Percentiles rank a stretch among this genome's conserved stretches.
These are phyloP conservation scores for Probosciger aterrimus DNA, from an alignment of 2,113 vertebrate genomes.

Conservation along the genomic window DNA sequence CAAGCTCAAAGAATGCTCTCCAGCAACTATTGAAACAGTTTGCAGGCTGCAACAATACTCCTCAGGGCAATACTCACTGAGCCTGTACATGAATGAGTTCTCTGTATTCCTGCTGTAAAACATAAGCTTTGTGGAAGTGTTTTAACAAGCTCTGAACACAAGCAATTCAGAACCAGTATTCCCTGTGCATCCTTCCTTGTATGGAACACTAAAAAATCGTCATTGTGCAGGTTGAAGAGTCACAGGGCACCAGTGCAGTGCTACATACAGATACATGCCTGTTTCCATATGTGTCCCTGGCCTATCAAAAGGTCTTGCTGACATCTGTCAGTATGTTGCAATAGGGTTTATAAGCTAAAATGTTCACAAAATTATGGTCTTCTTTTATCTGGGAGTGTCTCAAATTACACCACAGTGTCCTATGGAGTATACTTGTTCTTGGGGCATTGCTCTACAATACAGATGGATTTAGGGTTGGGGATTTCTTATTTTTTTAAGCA, in stretches of 20 bases:
- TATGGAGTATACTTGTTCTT: background rate
- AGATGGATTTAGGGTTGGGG: background rate
- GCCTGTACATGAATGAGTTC: background rate
- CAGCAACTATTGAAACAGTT: background rate
- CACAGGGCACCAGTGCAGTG: background rate
- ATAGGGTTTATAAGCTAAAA: background rate
- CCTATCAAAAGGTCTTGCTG: background rate
- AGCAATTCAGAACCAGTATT: background rate
- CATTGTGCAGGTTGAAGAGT: background rate
- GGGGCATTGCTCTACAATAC: background rate
- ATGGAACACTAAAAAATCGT: background rate
- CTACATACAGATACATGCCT: background rate
- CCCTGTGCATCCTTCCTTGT: background rate
- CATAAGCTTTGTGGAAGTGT: background rate
- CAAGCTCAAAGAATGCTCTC: background rate
- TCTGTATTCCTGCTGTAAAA: background rate
- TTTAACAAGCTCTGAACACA: background rate
- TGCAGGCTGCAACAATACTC: background rate
- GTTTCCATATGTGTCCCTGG: background rate
- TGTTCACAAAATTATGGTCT: background rate
- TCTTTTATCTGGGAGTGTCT: background rate
- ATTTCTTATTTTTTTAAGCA: background rate
- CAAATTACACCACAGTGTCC: background rate
- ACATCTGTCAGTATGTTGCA: background rate
- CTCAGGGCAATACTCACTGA: accelerated